These are phyloP conservation scores for Patella vulgata DNA, from an alignment of 1,140 invertebrate species.

Conservation along the genomic window DNA sequence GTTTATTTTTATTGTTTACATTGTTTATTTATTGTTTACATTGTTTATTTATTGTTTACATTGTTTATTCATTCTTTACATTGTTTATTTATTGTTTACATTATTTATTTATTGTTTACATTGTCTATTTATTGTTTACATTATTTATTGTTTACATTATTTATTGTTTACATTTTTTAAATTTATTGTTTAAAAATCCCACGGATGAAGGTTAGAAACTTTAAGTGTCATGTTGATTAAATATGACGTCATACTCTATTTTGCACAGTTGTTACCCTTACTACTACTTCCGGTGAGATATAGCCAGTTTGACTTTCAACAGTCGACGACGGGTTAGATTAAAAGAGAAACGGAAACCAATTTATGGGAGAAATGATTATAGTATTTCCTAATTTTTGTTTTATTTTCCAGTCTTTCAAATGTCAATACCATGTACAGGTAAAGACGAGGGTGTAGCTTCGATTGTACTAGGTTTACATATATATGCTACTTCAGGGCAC, in stretches of 20 bases:
- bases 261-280: background rate
- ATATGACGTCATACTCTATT: background rate
- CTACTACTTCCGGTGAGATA: background rate
- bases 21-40: too few relatives aligned
- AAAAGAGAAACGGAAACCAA: conserved; percentile 1
- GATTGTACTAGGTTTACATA: conserved; percentile 87
- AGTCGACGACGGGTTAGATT: background rate
- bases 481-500: conserved; percentile 76
- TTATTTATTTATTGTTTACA: too few relatives aligned
- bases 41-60: too few relatives aligned
- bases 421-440: conserved; percentile 88
- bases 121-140: too few relatives aligned
- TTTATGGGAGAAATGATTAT: background rate
- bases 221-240: too few relatives aligned
- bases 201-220: too few relatives aligned
- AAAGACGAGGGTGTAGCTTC: conserved; percentile 88
- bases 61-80: too few relatives aligned
- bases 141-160: too few relatives aligned
- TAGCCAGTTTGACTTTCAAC: background rate
- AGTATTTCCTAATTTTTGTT: background rate
- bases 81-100: too few relatives aligned
- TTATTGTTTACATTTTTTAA: too few relatives aligned
- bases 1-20: too few relatives aligned
- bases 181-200: too few relatives aligned
- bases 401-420: conserved; percentile 83